phyloP scores from a whole-genome alignment of 2,888 invertebrate genomes.

The Torymus auratus region DNA sequence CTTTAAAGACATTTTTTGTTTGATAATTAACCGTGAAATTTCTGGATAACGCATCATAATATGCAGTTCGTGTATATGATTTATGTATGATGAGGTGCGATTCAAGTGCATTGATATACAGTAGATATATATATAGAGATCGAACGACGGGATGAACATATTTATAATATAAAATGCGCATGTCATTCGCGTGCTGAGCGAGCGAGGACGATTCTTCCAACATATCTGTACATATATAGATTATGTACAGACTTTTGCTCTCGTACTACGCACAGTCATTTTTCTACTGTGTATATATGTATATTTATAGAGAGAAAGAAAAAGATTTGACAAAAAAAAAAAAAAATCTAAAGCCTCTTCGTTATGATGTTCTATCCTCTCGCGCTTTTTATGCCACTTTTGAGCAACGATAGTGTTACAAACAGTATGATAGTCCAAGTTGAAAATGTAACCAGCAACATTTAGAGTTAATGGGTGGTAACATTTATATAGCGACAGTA shows the following conservation, averaged over 20 bases:
- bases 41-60: conserved; percentile 64
- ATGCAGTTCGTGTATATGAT: conserved; percentile 49
- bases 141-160: conserved; percentile 65
- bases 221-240: conserved; percentile 24
- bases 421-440: neutral
- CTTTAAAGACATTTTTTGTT: too few species aligned
- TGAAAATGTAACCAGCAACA: conserved; percentile 6
- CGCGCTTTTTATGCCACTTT: conserved; percentile 30
- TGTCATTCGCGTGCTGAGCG: conserved; percentile 61
- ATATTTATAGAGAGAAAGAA: too few species aligned
- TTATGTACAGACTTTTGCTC: conserved; percentile 28
- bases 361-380: conserved; percentile 6
- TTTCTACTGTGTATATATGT: conserved; percentile 24
- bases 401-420: neutral
- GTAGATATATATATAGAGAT: conserved; percentile 60
- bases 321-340: conserved; percentile 31
- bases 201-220: conserved; percentile 60
- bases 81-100: conserved; percentile 68
- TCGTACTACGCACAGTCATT: conserved; percentile 41
- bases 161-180: conserved; percentile 63
- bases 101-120: conserved; percentile 64
- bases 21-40: conserved; percentile 9
- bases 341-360: conserved; percentile 40
- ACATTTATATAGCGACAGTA: too few species aligned
- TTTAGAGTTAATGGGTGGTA: conserved; percentile 11